Conservation (phyloP, 2,888 invertebrate genomes). For the Criorhina ranunculi region DNA sequence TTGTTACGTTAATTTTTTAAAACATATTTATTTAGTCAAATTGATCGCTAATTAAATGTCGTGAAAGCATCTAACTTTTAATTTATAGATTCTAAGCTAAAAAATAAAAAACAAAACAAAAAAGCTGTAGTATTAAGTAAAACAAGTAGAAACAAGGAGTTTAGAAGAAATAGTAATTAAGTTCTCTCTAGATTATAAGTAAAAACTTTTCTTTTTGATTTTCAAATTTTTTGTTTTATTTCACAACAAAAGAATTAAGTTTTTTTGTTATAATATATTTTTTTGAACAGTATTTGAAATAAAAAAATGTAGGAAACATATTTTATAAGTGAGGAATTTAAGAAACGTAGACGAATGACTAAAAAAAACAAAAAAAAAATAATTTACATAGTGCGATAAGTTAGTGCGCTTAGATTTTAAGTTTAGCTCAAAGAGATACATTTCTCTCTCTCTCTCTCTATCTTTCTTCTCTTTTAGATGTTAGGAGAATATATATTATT, state of each 20-base stretch:
- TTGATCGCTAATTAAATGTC: constrained; percentile 75
- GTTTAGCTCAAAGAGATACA: constrained; percentile 75
- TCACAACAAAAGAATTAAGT: constrained; percentile 50
- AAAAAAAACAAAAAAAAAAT: constrained; percentile 59
- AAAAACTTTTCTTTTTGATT: constrained; percentile 40
- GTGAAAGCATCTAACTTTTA: constrained; percentile 72
- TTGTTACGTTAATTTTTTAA: constrained; percentile 73
- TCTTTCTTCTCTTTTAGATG: constrained; percentile 75
- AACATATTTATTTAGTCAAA: constrained; percentile 74
- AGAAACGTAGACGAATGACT: constrained; percentile 75
- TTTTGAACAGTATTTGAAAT: constrained; percentile 77
- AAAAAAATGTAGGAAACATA: constrained; percentile 75
- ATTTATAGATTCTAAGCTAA: constrained; percentile 60
- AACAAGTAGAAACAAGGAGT: constrained; percentile 55
- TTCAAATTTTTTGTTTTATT: constrained; percentile 24
- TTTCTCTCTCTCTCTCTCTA: constrained; percentile 64
- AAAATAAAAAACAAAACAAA: constrained; percentile 67
- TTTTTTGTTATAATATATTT: constrained; percentile 82
- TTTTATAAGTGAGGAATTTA: constrained; percentile 77
- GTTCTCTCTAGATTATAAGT: constrained; percentile 72
- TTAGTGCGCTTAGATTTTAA: constrained; percentile 75
- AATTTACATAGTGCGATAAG: constrained; percentile 67
- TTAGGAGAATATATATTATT: constrained; percentile 69
- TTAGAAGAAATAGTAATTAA: constrained; percentile 52
- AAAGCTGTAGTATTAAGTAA: constrained; percentile 72